Percentiles rank a stretch among this genome's conserved stretches.
Conservation (phyloP, 2,113 vertebrate genomes). For the Nannospalax galili region DNA sequence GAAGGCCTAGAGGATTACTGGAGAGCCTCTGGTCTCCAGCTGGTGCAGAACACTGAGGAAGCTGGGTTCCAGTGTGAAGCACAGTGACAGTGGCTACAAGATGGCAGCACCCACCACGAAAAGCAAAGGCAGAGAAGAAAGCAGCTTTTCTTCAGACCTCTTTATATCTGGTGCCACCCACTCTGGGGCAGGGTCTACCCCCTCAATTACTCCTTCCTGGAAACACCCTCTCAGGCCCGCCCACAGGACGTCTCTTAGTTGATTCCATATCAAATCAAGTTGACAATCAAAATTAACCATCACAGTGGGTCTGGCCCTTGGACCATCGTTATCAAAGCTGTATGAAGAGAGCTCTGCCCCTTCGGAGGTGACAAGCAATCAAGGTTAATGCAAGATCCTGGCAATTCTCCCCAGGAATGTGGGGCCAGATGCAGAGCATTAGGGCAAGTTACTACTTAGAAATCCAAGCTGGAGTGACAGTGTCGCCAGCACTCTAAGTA, state of each 20-base stretch:
- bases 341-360: background rate
- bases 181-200: background rate
- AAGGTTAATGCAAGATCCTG: background rate
- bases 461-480: constrained; percentile 12
- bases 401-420: background rate
- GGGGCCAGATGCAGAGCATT: constrained; percentile 29
- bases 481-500: background rate
- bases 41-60: no score
- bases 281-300: background rate
- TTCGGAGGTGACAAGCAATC: background rate
- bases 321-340: background rate
- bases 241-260: background rate
- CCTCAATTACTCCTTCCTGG: background rate
- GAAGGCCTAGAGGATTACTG: background rate
- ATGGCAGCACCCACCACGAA: background rate
- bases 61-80: background rate
- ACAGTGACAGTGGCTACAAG: no score
- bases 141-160: background rate
- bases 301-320: background rate
- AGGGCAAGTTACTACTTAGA: constrained; percentile 49
- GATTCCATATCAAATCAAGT: background rate
- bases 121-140: no score
- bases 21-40: background rate
- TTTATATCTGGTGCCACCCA: background rate
- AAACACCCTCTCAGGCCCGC: background rate